Evolutionary conservation across 2,797 vertebrate genomes (phyloP).

Genomic region (Otolemur crassicaudatus): DNA sequence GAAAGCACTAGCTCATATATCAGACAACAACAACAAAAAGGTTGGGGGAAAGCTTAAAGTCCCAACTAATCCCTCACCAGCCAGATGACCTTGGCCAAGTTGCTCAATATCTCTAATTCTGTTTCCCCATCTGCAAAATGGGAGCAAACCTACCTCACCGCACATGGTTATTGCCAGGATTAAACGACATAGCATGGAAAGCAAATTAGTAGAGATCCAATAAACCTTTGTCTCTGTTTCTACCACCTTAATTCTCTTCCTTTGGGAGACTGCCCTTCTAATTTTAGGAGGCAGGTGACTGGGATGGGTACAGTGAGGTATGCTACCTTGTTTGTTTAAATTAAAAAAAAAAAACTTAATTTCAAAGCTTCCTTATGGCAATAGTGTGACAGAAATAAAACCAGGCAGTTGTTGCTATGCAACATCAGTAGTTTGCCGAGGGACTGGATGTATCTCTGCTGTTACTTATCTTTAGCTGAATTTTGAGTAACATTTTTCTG

Average conservation of each 20-base stretch:
- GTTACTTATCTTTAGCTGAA: conserved; percentile 81
- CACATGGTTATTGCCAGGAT: not conserved
- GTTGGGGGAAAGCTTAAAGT: not conserved
- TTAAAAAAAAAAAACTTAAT: conserved; percentile 38
- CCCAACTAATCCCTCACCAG: not conserved
- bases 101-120: not conserved
- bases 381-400: conserved; percentile 82
- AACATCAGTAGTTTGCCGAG: conserved; percentile 82
- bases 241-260: not conserved
- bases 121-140: not conserved
- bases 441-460: conserved; percentile 82
- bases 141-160: not conserved
- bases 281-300: conserved; percentile 59
- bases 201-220: not conserved
- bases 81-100: not conserved
- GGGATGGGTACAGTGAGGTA: conserved; percentile 43
- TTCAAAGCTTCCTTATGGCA: conserved; percentile 82
- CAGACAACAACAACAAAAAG: not conserved
- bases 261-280: not conserved
- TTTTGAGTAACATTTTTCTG: conserved; percentile 79
- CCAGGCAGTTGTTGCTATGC: conserved; percentile 86
- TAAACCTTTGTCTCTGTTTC: not conserved
- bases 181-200: not conserved
- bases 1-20: not conserved
- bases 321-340: conserved; percentile 78